Conservation (phyloP, 2,113 vertebrate species). For the Chrysochloris asiatica region DNA sequence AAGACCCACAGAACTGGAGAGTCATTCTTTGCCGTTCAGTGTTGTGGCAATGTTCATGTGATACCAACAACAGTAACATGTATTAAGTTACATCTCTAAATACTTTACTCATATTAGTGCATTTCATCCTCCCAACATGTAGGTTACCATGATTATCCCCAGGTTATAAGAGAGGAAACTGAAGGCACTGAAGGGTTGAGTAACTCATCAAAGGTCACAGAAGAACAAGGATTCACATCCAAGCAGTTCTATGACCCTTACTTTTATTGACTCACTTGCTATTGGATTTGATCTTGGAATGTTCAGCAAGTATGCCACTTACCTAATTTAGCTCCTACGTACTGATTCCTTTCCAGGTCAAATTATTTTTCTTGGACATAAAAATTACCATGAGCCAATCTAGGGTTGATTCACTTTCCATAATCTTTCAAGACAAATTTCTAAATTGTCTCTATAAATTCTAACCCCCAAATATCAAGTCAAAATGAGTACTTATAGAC, state of each 20-base stretch:
- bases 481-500: background rate
- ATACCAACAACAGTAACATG: background rate
- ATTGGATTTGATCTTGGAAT: background rate
- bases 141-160: background rate
- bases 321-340: background rate
- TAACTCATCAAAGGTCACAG: background rate
- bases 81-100: background rate
- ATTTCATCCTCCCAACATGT: background rate
- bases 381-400: background rate
- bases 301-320: background rate
- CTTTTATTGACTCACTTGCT: background rate
- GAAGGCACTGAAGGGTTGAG: background rate
- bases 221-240: background rate
- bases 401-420: background rate
- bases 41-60: background rate
- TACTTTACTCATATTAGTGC: too few species aligned
- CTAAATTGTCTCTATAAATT: background rate
- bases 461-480: constrained; percentile 5
- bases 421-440: background rate
- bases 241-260: background rate
- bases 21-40: background rate
- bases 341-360: background rate
- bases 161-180: background rate
- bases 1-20: background rate
- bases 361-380: background rate